Evolutionary conservation across 2,888 invertebrate species (phyloP).

Genomic region (Caprella mutica): DNA sequence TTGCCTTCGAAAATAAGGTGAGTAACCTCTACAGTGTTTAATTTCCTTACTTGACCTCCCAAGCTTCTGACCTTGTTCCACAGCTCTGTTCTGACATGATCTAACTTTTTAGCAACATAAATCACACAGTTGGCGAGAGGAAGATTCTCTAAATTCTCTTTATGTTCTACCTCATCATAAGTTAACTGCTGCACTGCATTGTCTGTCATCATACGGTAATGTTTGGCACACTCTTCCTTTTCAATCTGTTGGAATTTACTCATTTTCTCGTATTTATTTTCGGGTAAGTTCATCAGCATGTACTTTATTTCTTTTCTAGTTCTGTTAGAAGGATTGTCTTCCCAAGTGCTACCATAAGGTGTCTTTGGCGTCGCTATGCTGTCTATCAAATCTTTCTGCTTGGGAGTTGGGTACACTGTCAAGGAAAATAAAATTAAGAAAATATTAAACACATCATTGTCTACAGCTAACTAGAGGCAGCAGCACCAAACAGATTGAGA

Average conservation of each 20-base stretch:
- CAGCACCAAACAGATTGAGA: too few relatives aligned
- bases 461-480: too few relatives aligned
- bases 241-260: too few relatives aligned
- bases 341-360: constrained; percentile 43
- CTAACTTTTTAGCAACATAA: constrained; percentile 41
- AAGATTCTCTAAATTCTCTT: too few relatives aligned
- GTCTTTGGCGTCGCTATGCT: constrained; percentile 46
- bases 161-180: too few relatives aligned
- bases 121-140: constrained; percentile 40
- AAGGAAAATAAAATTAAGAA: too few relatives aligned
- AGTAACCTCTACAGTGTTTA: constrained; percentile 38
- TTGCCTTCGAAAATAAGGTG: constrained; percentile 42
- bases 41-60: constrained; percentile 41
- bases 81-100: constrained; percentile 39
- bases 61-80: constrained; percentile 40
- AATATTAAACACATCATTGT: too few relatives aligned
- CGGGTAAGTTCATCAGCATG: constrained; percentile 17
- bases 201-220: too few relatives aligned
- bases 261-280: not conserved
- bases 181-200: too few relatives aligned
- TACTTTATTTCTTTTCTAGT: constrained; percentile 21
- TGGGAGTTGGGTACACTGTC: constrained; percentile 31
- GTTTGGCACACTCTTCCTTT: too few relatives aligned
- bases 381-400: constrained; percentile 16
- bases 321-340: constrained; percentile 18